Evolutionary conservation across 1,140 invertebrate genomes (phyloP).

Genomic region (Monochamus saltuarius): DNA sequence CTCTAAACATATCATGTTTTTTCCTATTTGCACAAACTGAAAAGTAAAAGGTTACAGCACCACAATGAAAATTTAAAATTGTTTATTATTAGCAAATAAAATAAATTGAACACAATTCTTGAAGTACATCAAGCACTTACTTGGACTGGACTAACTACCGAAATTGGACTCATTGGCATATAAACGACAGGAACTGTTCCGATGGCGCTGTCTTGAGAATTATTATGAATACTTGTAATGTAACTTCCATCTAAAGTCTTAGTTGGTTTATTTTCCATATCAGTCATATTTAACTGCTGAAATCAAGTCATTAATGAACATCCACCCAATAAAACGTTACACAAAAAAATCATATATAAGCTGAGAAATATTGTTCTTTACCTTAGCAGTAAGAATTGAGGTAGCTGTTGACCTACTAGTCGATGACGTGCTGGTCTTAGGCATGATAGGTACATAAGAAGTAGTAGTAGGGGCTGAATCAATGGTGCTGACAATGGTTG

Average conservation of each 20-base stretch:
- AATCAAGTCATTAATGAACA: background rate
- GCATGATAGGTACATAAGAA: slow-evolving; percentile 27
- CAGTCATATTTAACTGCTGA: background rate
- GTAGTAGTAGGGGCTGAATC: slow-evolving; percentile 19
- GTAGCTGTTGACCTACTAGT: slow-evolving; percentile 24
- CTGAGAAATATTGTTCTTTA: slow-evolving; percentile 2
- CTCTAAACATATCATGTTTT: slow-evolving; percentile 34
- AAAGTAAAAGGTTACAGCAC: slow-evolving; percentile 16
- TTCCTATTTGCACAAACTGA: slow-evolving; percentile 38
- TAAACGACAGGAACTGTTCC: slow-evolving; percentile 34
- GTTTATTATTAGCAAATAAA: background rate
- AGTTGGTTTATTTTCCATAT: slow-evolving; percentile 17
- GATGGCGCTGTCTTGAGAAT: slow-evolving; percentile 24
- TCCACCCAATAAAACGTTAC: slow-evolving; percentile 16
- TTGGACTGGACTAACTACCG: slow-evolving; percentile 31
- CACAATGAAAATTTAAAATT: background rate
- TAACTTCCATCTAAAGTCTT: slow-evolving; percentile 25
- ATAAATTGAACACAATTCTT: slow-evolving; percentile 26
- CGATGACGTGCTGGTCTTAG: slow-evolving; percentile 18
- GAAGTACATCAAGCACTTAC: slow-evolving; percentile 14
- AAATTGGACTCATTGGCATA: slow-evolving; percentile 38
- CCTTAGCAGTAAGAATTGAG: slow-evolving; percentile 26
- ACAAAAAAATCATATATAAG: slow-evolving; percentile 11
- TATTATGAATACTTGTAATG: slow-evolving; percentile 28
- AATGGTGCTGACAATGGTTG: slow-evolving; percentile 22